A percentile compares a stretch with the other conserved stretches of the same genome.
Evolutionary conservation across 2,888 invertebrate species (phyloP).

Genomic region (Molanna angustata): DNA sequence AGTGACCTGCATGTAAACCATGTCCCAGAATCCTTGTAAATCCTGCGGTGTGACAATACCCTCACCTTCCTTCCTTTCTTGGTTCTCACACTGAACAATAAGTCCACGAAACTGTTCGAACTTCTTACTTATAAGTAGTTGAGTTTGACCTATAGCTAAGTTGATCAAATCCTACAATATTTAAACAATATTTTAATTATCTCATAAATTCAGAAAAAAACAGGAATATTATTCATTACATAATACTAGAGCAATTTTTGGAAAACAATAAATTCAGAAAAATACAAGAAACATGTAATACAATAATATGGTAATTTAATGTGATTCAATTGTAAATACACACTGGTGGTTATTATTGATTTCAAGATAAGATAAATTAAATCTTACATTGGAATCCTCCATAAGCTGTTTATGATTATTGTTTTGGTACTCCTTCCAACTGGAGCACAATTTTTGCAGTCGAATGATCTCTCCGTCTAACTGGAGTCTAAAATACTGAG

Average conservation of each 20-base stretch:
- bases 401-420: slow-evolving; percentile 41
- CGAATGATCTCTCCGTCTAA: slow-evolving; percentile 54
- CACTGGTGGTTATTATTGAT: no score
- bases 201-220: no score
- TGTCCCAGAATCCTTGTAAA: slow-evolving; percentile 86
- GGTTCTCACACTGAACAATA: slow-evolving; percentile 49
- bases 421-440: slow-evolving; percentile 54
- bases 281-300: background rate
- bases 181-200: no score
- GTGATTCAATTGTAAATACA: no score
- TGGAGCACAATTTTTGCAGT: slow-evolving; percentile 51
- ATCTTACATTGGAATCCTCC: slow-evolving; percentile 50
- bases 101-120: slow-evolving; percentile 71
- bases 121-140: slow-evolving; percentile 72
- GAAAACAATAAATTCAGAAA: no score
- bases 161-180: slow-evolving; percentile 57
- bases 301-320: background rate
- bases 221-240: no score
- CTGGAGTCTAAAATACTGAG: slow-evolving; percentile 45
- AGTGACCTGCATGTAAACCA: slow-evolving; percentile 70
- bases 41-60: slow-evolving; percentile 64
- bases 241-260: no score
- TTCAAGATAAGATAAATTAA: no score
- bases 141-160: slow-evolving; percentile 74
- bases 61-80: slow-evolving; percentile 44